phyloP scores from a whole-genome alignment of 2,113 vertebrate genomes.

The Actenoides lindsayi region DNA sequence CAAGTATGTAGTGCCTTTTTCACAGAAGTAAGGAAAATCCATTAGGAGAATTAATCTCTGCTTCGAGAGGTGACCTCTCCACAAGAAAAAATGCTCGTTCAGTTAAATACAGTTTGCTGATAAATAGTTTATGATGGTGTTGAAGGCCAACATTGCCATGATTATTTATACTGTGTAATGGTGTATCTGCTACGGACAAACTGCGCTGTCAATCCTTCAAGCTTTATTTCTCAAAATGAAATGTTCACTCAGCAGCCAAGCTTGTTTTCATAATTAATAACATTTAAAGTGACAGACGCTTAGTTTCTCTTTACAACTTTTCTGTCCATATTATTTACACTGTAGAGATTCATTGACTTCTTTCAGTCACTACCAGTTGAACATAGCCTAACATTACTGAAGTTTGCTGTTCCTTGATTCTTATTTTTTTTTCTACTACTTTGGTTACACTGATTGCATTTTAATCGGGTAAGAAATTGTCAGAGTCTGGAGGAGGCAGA shows the following conservation, averaged over 20 bases:
- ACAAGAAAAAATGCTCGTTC: neutral
- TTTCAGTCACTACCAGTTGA: neutral
- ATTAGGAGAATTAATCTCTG: conserved; percentile 47
- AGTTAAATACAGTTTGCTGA: neutral
- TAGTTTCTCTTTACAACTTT: neutral
- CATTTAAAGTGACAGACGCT: neutral
- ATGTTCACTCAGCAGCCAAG: neutral
- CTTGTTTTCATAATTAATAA: neutral
- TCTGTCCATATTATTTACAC: neutral
- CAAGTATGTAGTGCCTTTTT: neutral
- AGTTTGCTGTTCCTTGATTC: neutral
- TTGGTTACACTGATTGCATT: neutral
- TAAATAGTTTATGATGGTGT: neutral
- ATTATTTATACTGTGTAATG: neutral
- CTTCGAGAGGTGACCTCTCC: conserved; percentile 8
- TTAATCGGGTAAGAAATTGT: neutral
- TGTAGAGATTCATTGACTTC: neutral
- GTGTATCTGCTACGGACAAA: neutral
- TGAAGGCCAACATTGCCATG: neutral
- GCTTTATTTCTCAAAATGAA: neutral
- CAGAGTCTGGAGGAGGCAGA: neutral
- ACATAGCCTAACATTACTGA: neutral
- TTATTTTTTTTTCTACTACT: neutral
- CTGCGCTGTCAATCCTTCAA: neutral
- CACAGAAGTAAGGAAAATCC: conserved; percentile 54